Percentiles rank a stretch among this genome's conserved stretches.
These are phyloP conservation scores for Argyrosomus regius DNA, from an alignment of 2,797 vertebrate genomes.

Conservation along the genomic window DNA sequence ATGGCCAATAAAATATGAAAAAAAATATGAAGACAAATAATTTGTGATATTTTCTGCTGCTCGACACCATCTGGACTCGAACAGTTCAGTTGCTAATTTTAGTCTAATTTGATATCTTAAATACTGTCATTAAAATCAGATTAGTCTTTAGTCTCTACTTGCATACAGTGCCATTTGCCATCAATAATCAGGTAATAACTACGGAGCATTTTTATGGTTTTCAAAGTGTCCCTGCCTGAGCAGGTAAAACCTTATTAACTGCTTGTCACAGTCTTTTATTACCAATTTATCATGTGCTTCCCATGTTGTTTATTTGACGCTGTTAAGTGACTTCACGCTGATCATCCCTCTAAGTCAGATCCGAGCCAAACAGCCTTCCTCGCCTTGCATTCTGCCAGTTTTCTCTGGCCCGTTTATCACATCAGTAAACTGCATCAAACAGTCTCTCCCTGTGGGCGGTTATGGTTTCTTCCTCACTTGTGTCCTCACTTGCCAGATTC, in stretches of 20 bases:
- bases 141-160: too few species aligned
- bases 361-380: conserved; percentile 47
- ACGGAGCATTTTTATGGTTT: background rate
- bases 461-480: conserved; percentile 32
- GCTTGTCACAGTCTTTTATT: conserved; percentile 32
- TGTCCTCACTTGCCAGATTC: background rate
- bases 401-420: conserved; percentile 65
- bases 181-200: background rate
- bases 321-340: conserved; percentile 24
- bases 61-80: background rate
- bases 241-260: background rate
- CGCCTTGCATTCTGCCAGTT: conserved; percentile 50
- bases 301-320: conserved; percentile 51
- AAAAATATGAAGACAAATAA: too few species aligned
- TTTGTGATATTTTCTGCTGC: background rate
- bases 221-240: background rate
- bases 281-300: conserved; percentile 66
- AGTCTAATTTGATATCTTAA: background rate
- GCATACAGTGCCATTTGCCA: background rate
- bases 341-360: conserved; percentile 20
- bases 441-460: background rate
- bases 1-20: too few species aligned
- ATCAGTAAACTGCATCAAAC: conserved; percentile 44
- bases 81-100: background rate
- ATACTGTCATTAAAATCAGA: too few species aligned